Conservation (phyloP, 2,888 invertebrate species). For the Campoplex capitator region DNA sequence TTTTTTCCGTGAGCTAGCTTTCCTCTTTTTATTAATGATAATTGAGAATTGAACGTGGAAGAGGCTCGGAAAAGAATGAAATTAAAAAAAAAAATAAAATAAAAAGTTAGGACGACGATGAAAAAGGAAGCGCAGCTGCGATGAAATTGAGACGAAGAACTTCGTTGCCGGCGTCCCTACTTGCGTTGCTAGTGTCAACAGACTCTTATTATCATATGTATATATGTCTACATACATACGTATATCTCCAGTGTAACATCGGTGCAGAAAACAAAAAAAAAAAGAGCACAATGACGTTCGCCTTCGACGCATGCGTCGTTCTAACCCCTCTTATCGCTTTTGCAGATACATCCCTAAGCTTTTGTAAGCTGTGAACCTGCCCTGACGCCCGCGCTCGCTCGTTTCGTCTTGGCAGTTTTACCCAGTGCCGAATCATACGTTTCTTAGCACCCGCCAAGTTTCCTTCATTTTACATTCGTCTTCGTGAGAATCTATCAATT, state of each 20-base stretch:
- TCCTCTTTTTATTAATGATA: constrained; percentile 42
- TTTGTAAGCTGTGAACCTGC: constrained; percentile 43
- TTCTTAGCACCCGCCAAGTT: neutral
- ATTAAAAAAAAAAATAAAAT: neutral
- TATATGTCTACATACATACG: neutral
- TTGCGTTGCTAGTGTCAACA: constrained; percentile 59
- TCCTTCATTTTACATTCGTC: neutral
- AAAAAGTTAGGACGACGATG: neutral
- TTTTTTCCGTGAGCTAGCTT: neutral
- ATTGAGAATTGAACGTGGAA: constrained; percentile 31
- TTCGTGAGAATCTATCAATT: neutral
- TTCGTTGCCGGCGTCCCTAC: constrained; percentile 29
- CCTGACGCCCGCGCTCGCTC: constrained; percentile 21
- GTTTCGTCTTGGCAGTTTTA: constrained; percentile 29
- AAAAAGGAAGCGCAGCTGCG: neutral
- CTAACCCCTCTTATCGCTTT: constrained; percentile 54
- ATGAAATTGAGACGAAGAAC: constrained; percentile 47
- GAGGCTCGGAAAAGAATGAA: neutral
- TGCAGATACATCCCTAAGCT: constrained; percentile 63
- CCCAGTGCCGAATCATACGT: constrained; percentile 41
- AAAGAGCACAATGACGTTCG: constrained; percentile 48
- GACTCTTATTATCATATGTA: constrained; percentile 31
- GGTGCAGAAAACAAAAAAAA: neutral
- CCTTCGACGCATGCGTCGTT: constrained; percentile 66
- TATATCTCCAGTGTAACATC: constrained; percentile 1